Conservation (phyloP, 2,113 vertebrate species). For the Poeciliopsis prolifica region DNA sequence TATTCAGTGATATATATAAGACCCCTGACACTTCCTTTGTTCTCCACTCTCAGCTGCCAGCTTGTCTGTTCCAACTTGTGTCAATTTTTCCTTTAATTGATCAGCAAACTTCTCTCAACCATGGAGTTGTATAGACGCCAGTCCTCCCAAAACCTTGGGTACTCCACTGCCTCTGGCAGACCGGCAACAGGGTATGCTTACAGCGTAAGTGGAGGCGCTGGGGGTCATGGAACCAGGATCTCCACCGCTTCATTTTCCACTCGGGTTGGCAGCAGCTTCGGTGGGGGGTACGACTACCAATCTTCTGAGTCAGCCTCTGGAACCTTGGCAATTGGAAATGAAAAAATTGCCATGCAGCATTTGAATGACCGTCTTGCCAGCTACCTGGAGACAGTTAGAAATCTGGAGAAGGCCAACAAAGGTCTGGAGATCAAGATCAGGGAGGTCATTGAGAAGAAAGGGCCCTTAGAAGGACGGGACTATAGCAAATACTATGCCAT, state of each 20-base stretch:
- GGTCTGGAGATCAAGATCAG: conserved; percentile 76
- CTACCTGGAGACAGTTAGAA: conserved; percentile 79
- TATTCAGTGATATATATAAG: conserved; percentile 51
- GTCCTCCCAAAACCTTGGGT: not conserved
- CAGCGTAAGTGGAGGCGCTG: conserved; percentile 74
- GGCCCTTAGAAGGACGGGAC: conserved; percentile 67
- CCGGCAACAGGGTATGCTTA: conserved; percentile 34
- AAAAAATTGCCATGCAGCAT: conserved; percentile 77
- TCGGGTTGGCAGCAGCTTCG: conserved; percentile 31
- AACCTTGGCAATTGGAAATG: conserved; percentile 61
- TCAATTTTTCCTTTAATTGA: conserved; percentile 22
- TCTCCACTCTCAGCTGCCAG: conserved; percentile 33
- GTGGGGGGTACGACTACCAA: conserved; percentile 31
- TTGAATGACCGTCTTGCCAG: conserved; percentile 79
- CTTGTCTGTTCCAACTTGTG: conserved; percentile 26
- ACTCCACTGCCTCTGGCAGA: not conserved
- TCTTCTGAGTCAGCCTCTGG: not conserved
- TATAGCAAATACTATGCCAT: conserved; percentile 63
- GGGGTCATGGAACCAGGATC: conserved; percentile 68
- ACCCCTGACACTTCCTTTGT: not conserved
- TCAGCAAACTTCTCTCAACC: conserved; percentile 3
- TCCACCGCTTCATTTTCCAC: conserved; percentile 47
- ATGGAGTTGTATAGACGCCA: conserved; percentile 57
- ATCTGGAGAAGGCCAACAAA: conserved; percentile 78
- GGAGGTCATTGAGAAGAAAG: conserved; percentile 71